Evolutionary conservation across 2,888 invertebrate species (phyloP).

Genomic region (Netelia inedita): DNA sequence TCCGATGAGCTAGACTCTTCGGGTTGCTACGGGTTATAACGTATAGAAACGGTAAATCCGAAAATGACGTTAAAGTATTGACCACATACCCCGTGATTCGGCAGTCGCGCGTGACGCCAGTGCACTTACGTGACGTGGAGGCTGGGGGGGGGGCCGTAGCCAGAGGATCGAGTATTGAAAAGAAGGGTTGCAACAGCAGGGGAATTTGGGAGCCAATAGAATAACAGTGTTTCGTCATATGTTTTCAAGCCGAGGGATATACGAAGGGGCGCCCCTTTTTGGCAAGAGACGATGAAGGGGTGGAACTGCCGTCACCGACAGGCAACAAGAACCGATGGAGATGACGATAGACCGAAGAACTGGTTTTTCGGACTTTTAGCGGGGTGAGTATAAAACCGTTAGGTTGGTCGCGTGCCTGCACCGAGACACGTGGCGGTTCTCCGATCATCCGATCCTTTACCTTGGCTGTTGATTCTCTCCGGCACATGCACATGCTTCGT

Average conservation of each 20-base stretch:
- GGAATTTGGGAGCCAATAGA: constrained; percentile 80
- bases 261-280: constrained; percentile 53
- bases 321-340: constrained; percentile 46
- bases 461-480: constrained; percentile 26
- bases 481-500: constrained; percentile 54
- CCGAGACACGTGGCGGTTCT: constrained; percentile 82
- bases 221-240: constrained; percentile 82
- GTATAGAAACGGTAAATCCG: neutral
- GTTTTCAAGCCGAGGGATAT: constrained; percentile 77
- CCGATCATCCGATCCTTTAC: constrained; percentile 68
- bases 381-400: constrained; percentile 84
- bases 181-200: constrained; percentile 72
- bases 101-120: constrained; percentile 27
- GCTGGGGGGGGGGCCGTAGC: constrained; percentile 69
- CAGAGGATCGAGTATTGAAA: constrained; percentile 70
- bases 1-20: neutral
- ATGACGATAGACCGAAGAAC: constrained; percentile 75
- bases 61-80: constrained; percentile 70
- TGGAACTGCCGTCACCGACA: constrained; percentile 54
- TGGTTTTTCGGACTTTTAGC: constrained; percentile 78
- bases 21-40: neutral
- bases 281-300: constrained; percentile 80
- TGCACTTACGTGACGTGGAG: constrained; percentile 70
- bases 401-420: constrained; percentile 84
- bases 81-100: constrained; percentile 27